Evolutionary conservation across 1,140 invertebrate genomes (phyloP).

Genomic region (Coptotermes formosanus): DNA sequence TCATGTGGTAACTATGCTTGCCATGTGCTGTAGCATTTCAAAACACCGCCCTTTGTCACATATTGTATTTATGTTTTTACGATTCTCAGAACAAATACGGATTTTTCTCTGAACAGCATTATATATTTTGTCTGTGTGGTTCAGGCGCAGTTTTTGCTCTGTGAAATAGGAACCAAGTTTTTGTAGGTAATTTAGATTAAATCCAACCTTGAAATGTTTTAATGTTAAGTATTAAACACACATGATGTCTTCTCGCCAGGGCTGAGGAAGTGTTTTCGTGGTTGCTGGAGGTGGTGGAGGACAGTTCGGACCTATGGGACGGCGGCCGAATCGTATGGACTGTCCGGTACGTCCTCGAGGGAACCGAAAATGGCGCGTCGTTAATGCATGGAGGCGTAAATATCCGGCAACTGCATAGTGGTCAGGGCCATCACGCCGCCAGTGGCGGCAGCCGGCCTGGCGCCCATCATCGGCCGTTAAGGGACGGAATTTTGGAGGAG

Average conservation of each 20-base stretch:
- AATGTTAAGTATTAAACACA: too few relatives aligned
- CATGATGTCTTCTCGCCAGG: slow-evolving; percentile 45
- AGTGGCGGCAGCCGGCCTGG: slow-evolving; percentile 53
- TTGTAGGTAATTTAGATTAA: too few relatives aligned
- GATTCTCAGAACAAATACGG: too few relatives aligned
- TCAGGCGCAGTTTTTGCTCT: too few relatives aligned
- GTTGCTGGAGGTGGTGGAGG: slow-evolving; percentile 85
- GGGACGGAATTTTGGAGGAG: slow-evolving; percentile 45
- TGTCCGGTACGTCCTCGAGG: slow-evolving; percentile 67
- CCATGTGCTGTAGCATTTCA: too few relatives aligned
- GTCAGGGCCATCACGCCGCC: slow-evolving; percentile 43
- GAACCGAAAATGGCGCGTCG: slow-evolving; percentile 52
- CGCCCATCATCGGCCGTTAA: slow-evolving; percentile 45
- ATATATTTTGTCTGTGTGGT: too few relatives aligned
- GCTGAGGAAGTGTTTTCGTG: slow-evolving; percentile 85
- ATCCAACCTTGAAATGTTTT: too few relatives aligned
- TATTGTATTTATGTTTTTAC: too few relatives aligned
- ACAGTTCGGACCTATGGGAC: slow-evolving; percentile 69
- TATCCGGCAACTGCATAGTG: slow-evolving; percentile 16
- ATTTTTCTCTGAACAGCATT: too few relatives aligned
- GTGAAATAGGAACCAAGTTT: too few relatives aligned
- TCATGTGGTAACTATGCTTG: too few relatives aligned
- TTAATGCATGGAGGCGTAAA: neutral
- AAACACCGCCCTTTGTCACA: too few relatives aligned
- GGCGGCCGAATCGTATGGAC: slow-evolving; percentile 80